These are phyloP conservation scores for Sinella curviseta DNA, from an alignment of 1,140 invertebrate genomes.

Conservation along the genomic window DNA sequence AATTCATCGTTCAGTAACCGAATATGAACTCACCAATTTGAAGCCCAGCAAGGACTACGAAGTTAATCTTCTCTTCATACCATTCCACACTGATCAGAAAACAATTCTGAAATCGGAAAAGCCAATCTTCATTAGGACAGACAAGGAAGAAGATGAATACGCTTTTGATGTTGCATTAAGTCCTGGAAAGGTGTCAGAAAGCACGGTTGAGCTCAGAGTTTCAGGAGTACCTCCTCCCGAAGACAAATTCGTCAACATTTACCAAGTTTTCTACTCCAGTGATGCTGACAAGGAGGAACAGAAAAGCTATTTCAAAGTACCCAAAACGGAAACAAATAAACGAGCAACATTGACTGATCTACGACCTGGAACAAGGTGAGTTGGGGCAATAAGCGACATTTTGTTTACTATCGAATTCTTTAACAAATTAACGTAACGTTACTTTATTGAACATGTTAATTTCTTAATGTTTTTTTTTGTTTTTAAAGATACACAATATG, in stretches of 20 bases:
- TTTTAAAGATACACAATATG: conserved; percentile 76
- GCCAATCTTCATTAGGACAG: conserved; percentile 66
- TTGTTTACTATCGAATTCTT: background rate
- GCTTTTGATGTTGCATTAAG: conserved; percentile 76
- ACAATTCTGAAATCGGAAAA: conserved; percentile 71
- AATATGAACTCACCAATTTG: conserved; percentile 70
- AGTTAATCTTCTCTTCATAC: conserved; percentile 74
- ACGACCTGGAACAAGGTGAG: conserved; percentile 71
- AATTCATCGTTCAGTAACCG: conserved; percentile 72
- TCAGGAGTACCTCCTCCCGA: conserved; percentile 79
- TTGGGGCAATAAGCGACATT: conserved; percentile 33
- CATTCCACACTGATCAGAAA: conserved; percentile 67
- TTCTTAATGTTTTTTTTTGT: conserved; percentile 9
- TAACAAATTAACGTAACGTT: background rate
- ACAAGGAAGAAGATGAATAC: conserved; percentile 66
- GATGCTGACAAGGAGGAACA: conserved; percentile 67
- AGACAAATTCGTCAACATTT: conserved; percentile 88
- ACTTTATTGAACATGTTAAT: background rate
- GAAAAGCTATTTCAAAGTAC: conserved; percentile 78
- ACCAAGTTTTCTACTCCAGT: conserved; percentile 77
- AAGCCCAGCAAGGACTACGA: conserved; percentile 72
- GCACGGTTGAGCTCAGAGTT: conserved; percentile 75
- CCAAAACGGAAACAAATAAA: conserved; percentile 73
- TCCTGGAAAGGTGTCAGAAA: conserved; percentile 70
- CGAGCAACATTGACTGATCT: conserved; percentile 69